Conservation (phyloP, 2,888 invertebrate genomes). For the Aproaerema taeniolella region DNA sequence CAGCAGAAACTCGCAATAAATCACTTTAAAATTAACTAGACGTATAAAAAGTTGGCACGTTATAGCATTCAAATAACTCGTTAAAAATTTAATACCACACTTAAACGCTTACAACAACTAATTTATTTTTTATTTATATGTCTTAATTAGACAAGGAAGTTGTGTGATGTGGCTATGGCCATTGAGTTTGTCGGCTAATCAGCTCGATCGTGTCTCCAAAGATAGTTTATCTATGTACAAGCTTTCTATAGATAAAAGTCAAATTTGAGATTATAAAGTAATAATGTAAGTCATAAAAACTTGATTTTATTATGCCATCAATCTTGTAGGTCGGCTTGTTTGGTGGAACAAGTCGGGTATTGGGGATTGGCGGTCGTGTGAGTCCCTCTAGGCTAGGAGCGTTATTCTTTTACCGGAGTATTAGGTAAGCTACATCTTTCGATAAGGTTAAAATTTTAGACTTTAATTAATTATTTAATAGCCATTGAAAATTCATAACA, state of each 20-base stretch:
- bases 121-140: conserved; percentile 42
- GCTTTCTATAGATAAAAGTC: conserved; percentile 69
- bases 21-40: conserved; percentile 13
- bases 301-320: conserved; percentile 69
- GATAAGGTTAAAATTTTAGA: too few species aligned
- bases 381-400: conserved; percentile 40
- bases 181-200: conserved; percentile 46
- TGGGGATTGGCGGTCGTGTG: conserved; percentile 39
- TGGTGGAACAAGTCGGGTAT: conserved; percentile 32
- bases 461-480: too few species aligned
- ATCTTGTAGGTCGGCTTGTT: conserved; percentile 58
- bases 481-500: too few species aligned
- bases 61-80: conserved; percentile 34
- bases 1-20: too few species aligned
- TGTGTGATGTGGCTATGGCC: conserved; percentile 29
- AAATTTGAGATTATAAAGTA: conserved; percentile 67
- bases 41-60: conserved; percentile 34
- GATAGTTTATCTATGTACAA: conserved; percentile 66
- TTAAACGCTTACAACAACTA: conserved; percentile 24
- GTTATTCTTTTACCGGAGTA: too few species aligned
- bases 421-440: too few species aligned
- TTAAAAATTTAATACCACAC: conserved; percentile 35
- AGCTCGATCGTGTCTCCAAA: conserved; percentile 56
- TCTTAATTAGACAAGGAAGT: conserved; percentile 42
- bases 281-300: conserved; percentile 64